These are phyloP conservation scores for Orchesellides sinensis DNA, from an alignment of 2,888 invertebrate species.

Conservation along the genomic window DNA sequence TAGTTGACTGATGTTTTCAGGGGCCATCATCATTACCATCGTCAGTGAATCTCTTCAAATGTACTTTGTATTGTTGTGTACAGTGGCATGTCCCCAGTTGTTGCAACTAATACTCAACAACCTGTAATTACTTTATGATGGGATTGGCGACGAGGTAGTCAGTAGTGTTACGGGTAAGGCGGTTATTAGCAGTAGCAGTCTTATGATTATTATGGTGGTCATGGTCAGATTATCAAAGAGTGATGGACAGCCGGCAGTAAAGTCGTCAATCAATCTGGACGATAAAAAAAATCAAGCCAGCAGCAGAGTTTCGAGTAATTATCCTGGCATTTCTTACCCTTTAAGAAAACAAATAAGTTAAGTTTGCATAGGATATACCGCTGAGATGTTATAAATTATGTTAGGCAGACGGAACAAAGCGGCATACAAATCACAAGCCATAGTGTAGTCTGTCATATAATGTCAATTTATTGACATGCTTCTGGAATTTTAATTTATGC, in stretches of 20 bases:
- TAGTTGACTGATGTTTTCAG: conserved; percentile 44
- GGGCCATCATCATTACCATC: not conserved
- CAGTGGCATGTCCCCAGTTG: conserved; percentile 15
- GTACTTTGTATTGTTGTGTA: not conserved
- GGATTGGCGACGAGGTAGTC: conserved; percentile 5
- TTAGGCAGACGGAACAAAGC: too few species aligned
- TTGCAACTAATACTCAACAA: conserved; percentile 15
- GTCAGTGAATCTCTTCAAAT: not conserved
- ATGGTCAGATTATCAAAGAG: not conserved
- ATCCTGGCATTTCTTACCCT: too few species aligned
- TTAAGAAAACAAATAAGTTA: too few species aligned
- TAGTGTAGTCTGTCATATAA: too few species aligned
- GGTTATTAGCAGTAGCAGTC: too few species aligned
- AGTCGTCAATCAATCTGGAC: conserved; percentile 10
- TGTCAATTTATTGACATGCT: too few species aligned
- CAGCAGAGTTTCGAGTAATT: too few species aligned
- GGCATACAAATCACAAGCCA: too few species aligned
- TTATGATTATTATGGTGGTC: too few species aligned
- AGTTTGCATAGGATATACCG: too few species aligned
- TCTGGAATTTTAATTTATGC: too few species aligned
- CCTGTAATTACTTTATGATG: conserved; percentile 33
- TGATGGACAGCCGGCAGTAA: conserved; percentile 4
- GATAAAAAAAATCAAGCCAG: not conserved
- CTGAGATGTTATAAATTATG: too few species aligned
- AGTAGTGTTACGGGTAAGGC: not conserved